Conservation (phyloP, 2,113 vertebrate species). For the Eulemur rufifrons region DNA sequence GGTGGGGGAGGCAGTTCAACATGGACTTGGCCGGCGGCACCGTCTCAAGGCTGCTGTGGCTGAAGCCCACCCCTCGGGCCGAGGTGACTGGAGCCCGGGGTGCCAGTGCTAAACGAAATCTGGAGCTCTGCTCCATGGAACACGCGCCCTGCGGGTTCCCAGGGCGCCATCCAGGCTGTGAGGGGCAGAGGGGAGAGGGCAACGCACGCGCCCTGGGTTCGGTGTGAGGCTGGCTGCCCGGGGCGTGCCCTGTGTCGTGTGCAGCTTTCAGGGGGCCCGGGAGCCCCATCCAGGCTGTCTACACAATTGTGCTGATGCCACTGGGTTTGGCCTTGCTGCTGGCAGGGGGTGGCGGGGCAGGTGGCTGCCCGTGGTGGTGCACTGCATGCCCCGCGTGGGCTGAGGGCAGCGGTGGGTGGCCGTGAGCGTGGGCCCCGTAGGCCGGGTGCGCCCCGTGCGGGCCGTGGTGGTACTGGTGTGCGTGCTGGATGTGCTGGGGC, state of each 20-base stretch:
- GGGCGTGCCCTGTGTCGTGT: conserved; percentile 63
- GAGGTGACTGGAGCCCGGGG: conserved; percentile 66
- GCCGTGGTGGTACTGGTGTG: conserved; percentile 89
- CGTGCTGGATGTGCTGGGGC: conserved; percentile 90
- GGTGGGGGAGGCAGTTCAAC: conserved; percentile 68
- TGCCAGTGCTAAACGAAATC: conserved; percentile 41
- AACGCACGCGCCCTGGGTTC: conserved; percentile 23
- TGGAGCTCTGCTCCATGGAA: conserved; percentile 66
- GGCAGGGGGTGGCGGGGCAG: conserved; percentile 84
- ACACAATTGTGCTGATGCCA: conserved; percentile 98
- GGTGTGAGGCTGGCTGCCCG: conserved; percentile 65
- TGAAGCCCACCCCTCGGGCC: not conserved
- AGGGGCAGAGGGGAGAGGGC: conserved; percentile 29
- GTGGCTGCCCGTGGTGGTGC: conserved; percentile 89
- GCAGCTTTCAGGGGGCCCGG: not conserved
- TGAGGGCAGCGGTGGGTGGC: conserved; percentile 82
- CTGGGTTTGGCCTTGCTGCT: conserved; percentile 96
- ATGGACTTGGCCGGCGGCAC: conserved; percentile 70
- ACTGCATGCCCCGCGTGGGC: conserved; percentile 83
- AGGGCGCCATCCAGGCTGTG: conserved; percentile 26
- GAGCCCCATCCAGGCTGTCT: not conserved
- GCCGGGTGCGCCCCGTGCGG: conserved; percentile 82
- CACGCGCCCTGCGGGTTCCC: conserved; percentile 75
- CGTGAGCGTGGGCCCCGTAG: conserved; percentile 79
- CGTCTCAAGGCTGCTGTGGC: conserved; percentile 76